Conservation (phyloP, 2,797 vertebrate genomes). For the Enteromius afrohamiltoni region DNA sequence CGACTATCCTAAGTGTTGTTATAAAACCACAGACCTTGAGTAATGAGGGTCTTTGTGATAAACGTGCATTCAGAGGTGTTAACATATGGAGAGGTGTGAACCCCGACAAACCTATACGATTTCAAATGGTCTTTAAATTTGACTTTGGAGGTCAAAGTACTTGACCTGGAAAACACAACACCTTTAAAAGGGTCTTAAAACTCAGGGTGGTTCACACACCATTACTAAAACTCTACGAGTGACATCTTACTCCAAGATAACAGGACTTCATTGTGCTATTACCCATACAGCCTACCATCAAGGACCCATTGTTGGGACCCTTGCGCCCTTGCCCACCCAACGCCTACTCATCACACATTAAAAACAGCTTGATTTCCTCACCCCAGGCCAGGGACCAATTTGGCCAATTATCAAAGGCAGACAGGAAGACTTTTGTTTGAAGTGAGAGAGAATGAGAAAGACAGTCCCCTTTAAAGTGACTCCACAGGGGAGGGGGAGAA, state of each 20-base stretch:
- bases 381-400: slow-evolving; percentile 69
- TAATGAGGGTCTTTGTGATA: slow-evolving; percentile 10
- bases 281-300: slow-evolving; percentile 29
- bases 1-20: slow-evolving; percentile 1
- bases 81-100: slow-evolving; percentile 48
- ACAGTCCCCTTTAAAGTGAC: slow-evolving; percentile 59
- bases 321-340: slow-evolving; percentile 34
- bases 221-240: slow-evolving; percentile 7
- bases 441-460: slow-evolving; percentile 56
- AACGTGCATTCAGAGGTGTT: slow-evolving; percentile 24
- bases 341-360: slow-evolving; percentile 61
- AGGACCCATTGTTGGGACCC: slow-evolving; percentile 33
- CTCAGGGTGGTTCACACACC: slow-evolving; percentile 21
- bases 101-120: not conserved
- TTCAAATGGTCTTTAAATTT: slow-evolving; percentile 30
- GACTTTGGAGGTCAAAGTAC: slow-evolving; percentile 57
- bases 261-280: slow-evolving; percentile 17
- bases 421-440: slow-evolving; percentile 70
- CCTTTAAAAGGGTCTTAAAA: slow-evolving; percentile 53
- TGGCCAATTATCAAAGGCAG: slow-evolving; percentile 66
- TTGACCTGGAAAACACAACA: slow-evolving; percentile 56
- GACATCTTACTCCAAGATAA: slow-evolving; percentile 20
- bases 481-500: slow-evolving; percentile 56
- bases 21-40: slow-evolving; percentile 8
- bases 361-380: slow-evolving; percentile 66